Conservation (phyloP, 2,888 invertebrate species). For the Operophtera brumata region DNA sequence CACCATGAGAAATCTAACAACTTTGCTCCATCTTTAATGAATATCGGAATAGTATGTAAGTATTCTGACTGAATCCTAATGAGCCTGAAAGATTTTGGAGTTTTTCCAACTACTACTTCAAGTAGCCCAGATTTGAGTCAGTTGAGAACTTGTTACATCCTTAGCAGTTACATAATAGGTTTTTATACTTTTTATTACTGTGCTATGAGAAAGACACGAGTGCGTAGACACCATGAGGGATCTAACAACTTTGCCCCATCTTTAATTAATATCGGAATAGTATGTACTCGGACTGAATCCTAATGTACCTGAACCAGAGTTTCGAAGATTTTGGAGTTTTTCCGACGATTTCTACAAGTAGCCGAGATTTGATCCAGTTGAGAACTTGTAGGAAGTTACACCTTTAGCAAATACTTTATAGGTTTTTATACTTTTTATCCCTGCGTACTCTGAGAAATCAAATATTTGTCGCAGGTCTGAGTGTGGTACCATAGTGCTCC, state of each 20-base stretch:
- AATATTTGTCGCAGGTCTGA: too few relatives aligned
- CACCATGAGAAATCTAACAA: conserved; percentile 59
- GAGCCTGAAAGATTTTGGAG: not conserved
- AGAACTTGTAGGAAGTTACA: not conserved
- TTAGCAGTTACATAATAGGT: too few relatives aligned
- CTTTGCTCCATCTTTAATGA: conserved; percentile 67
- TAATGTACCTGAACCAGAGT: not conserved
- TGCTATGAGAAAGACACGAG: not conserved
- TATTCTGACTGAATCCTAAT: conserved; percentile 7
- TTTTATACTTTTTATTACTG: too few relatives aligned
- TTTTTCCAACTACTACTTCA: not conserved
- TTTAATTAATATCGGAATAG: conserved; percentile 65
- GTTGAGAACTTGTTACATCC: too few relatives aligned
- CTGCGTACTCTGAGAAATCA: too few relatives aligned
- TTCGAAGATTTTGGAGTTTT: not conserved
- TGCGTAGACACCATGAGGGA: conserved; percentile 45
- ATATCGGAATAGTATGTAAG: conserved; percentile 57
- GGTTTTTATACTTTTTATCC: too few relatives aligned
- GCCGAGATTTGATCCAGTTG: not conserved
- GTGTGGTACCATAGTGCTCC: too few relatives aligned
- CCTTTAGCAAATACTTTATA: too few relatives aligned
- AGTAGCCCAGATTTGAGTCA: too few relatives aligned
- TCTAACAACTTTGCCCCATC: conserved; percentile 62
- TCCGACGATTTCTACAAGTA: not conserved
- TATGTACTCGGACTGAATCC: conserved; percentile 30